Conservation (phyloP, 2,888 invertebrate species). For the Ferrisia virgata region DNA sequence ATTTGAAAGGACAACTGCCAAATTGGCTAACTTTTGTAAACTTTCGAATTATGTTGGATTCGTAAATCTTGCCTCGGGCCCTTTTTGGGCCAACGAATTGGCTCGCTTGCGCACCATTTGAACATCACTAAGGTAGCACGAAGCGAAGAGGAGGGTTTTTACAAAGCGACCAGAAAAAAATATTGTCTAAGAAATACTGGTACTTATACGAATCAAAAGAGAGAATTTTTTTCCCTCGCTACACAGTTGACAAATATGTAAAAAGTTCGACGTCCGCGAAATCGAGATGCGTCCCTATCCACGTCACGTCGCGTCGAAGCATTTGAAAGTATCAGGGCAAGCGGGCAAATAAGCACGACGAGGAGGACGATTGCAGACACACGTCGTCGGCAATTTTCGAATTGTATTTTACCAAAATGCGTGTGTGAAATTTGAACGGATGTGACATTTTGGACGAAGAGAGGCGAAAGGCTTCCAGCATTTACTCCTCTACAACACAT, state of each 20-base stretch:
- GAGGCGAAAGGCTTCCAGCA: background rate
- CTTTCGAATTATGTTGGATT: conserved; percentile 32
- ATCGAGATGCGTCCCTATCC: background rate
- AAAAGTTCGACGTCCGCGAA: background rate
- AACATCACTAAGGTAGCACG: no score
- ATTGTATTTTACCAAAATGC: background rate
- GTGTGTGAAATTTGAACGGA: conserved; percentile 2
- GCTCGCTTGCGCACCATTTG: no score
- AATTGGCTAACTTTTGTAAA: conserved; percentile 36
- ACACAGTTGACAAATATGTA: background rate
- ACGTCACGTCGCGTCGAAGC: background rate
- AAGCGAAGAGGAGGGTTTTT: no score
- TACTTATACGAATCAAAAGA: no score
- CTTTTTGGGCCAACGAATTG: no score
- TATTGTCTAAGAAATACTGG: no score
- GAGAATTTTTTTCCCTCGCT: background rate
- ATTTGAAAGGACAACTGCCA: conserved; percentile 40
- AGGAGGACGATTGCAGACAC: background rate
- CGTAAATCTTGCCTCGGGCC: background rate
- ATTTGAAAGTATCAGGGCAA: background rate
- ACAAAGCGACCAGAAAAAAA: no score
- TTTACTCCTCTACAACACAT: background rate
- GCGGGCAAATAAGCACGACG: background rate
- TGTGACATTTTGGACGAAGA: background rate
- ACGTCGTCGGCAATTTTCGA: background rate